Evolutionary conservation across 2,888 invertebrate genomes (phyloP), one percentile per base, ranked within the genome.

Genomic region (Oscheius sp.): DNA sequence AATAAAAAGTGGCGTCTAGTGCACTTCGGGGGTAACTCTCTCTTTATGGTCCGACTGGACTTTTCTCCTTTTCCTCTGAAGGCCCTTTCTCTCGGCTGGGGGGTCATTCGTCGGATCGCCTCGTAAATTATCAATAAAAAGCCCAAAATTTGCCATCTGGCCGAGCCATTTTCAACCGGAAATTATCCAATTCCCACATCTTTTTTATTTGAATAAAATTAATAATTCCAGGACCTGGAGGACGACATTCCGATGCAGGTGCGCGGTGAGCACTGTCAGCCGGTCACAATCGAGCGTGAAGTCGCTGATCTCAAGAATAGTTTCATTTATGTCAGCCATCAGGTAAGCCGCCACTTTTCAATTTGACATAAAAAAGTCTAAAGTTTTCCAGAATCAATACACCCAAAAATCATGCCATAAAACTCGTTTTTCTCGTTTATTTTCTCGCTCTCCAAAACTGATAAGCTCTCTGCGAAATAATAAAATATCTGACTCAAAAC

Each of bases 281-380:
- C 12, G 13, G n/a, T 29, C 27, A 16, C 23, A 23, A 29, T 55
- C 27, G 18, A 35, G 43, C 55, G 56, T 18, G 72, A 72, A 27
- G 49, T 72, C 12, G 23, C 41, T 7, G 72, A 72, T 29, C 64
- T 72, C 52, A 64, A 72, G 55, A 72, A 64, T 18, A 56, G 66
- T 23, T 72, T 72, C 56, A 56, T 72, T 13, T 72, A 66, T 45
- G 58, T 72, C 49, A 72, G 72, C 29, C 72, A 72, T 27, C 72
- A 72, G 72, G 72, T 72, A 55, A 12, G 55, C 18, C 49, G 49
- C 16, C 21, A 2, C 49, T 13, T 16, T 49, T 16, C n/a, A n/a
- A 49, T 49, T 21, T n/a, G n/a, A n/a, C n/a, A n/a, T n/a, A n/a
- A n/a, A 49, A 49, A 49, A 49, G 49, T 18, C 49, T 13, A 49